Evolutionary conservation across 2,888 invertebrate genomes (phyloP), one percentile per base, ranked within the genome.

Genomic region (Macropis europaea): DNA sequence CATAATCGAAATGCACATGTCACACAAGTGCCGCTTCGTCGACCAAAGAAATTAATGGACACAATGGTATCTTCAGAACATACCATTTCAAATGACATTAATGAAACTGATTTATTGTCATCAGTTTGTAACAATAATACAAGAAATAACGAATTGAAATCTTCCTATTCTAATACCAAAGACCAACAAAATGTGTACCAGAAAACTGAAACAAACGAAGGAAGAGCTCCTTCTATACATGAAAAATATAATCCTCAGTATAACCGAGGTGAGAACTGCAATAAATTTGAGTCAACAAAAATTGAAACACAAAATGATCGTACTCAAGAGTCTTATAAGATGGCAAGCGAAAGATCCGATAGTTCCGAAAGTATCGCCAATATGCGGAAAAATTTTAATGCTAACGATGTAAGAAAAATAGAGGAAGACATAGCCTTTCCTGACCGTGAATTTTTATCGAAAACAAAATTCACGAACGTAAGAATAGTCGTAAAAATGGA

Each of bases 381-480:
- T 11, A 34, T 26, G 5, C 9, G 5, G 7, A 48, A 42, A 24
- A 42, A 43, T 6, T 50, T 42, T 5, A 28, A 7, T 28, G 11
- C 7, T 5, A 3, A 43, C 7, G 24, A 75, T 75, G 17, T 53
- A n/a, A 11, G 7, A 5, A 59, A 42, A 9, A 54, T 69, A 2
- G 70, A 74, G 4, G 26, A 74, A n/a, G 63, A 59, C 32, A 52
- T 79, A 15, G 22, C 45, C 17, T 79, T 82, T 26, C 11, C 40
- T 1, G 72, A 64, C 7, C n/a, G 48, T 11, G 32, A 22, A 17
- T 83, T 83, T 34, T 50, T 88, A 0, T 72, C 85, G 0, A 61
- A 62, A 22, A 47, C 74, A 2, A 59, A 64, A 19, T 87, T 84
- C 9, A 75, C 56, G 1, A 30, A 76, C 0, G 83, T 89, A 0